Percentiles rank a stretch among this genome's conserved stretches.
These are phyloP conservation scores for Ammodytes dubius DNA, from an alignment of 2,113 vertebrate species.

Conservation along the genomic window DNA sequence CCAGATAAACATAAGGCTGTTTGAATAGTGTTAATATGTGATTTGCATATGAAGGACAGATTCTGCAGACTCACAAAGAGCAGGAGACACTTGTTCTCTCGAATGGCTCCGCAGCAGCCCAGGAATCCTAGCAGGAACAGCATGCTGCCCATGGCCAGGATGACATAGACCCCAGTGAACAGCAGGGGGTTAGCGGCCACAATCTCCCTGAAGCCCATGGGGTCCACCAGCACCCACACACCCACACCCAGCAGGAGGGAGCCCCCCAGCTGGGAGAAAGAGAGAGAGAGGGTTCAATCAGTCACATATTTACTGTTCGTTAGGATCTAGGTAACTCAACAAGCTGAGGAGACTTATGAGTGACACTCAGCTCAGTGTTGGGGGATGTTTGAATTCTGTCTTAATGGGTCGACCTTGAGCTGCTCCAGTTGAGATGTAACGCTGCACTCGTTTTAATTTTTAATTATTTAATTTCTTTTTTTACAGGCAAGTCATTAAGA, in stretches of 20 bases:
- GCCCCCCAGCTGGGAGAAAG: constrained; percentile 88
- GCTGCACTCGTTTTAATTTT: too few relatives aligned
- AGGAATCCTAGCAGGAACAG: constrained; percentile 95
- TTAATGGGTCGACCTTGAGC: too few relatives aligned
- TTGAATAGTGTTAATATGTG: background rate
- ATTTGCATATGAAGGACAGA: background rate
- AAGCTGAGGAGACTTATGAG: too few relatives aligned
- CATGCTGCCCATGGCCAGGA: constrained; percentile 93
- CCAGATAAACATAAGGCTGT: background rate
- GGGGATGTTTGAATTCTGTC: too few relatives aligned
- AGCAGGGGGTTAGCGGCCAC: constrained; percentile 92
- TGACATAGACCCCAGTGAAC: constrained; percentile 90
- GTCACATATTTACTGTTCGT: background rate
- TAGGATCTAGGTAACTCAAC: too few relatives aligned
- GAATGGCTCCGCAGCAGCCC: constrained; percentile 94
- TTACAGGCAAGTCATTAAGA: too few relatives aligned
- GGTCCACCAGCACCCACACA: constrained; percentile 94
- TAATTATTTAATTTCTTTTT: too few relatives aligned
- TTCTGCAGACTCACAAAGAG: constrained; percentile 89
- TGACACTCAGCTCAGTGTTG: too few relatives aligned
- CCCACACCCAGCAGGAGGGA: constrained; percentile 90
- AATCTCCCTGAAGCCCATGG: constrained; percentile 93
- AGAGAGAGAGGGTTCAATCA: background rate
- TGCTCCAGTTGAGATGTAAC: too few relatives aligned
- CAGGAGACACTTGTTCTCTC: constrained; percentile 94